phyloP scores from a whole-genome alignment of 2,113 vertebrate genomes.

The Aspiorhynchus laticeps region DNA sequence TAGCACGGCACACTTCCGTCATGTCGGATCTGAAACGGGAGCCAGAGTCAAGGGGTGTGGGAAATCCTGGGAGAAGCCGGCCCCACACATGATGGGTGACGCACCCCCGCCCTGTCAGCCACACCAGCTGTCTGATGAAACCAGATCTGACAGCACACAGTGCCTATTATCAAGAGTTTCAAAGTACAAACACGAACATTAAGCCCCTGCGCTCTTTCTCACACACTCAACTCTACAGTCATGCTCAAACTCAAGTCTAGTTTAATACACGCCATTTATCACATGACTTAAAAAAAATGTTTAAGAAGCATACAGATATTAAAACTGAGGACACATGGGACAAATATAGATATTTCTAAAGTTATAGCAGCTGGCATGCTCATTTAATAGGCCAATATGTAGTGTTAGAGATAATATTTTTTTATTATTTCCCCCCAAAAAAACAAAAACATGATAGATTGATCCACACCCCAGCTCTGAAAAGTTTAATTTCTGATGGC shows the following conservation, averaged over 20 bases:
- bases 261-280: not conserved
- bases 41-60: constrained; percentile 68
- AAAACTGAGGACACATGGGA: not conserved
- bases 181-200: constrained; percentile 46
- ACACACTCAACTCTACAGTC: not conserved
- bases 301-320: not conserved
- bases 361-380: not conserved
- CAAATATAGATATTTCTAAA: not conserved
- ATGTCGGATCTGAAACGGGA: constrained; percentile 70
- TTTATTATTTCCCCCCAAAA: too few relatives aligned
- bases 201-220: not conserved
- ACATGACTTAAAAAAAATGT: not conserved
- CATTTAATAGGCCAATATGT: not conserved
- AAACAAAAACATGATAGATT: too few relatives aligned
- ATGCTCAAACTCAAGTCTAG: not conserved
- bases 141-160: constrained; percentile 56
- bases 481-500: too few relatives aligned
- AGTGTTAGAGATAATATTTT: too few relatives aligned
- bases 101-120: not conserved
- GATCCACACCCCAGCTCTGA: too few relatives aligned
- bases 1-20: constrained; percentile 84
- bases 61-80: constrained; percentile 71
- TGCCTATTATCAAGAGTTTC: constrained; percentile 48
- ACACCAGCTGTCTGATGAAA: constrained; percentile 66
- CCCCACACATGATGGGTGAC: constrained; percentile 60